These are phyloP conservation scores for Lepus townsendii DNA, from an alignment of 2,797 vertebrate species.

Conservation along the genomic window DNA sequence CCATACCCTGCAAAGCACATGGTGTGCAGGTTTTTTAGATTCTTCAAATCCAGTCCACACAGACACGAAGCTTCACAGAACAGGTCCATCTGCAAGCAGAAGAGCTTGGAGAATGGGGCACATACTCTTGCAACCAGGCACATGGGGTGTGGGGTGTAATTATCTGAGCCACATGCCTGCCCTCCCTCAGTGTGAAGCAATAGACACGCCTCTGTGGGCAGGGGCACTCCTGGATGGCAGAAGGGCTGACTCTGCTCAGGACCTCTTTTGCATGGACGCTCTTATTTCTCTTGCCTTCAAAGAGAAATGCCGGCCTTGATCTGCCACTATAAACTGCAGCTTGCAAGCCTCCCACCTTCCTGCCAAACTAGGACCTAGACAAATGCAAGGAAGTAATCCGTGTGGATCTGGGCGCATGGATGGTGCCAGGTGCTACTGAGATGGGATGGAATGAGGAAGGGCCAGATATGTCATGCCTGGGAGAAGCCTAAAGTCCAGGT, in stretches of 20 bases:
- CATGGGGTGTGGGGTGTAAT: neutral
- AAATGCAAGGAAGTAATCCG: neutral
- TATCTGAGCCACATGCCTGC: neutral
- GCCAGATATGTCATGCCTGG: neutral
- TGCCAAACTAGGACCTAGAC: neutral
- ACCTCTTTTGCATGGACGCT: neutral
- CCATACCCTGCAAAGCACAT: neutral
- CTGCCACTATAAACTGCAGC: neutral
- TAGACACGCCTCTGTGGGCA: neutral
- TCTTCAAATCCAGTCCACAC: constrained; percentile 27
- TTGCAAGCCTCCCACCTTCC: constrained; percentile 8
- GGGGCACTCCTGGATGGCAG: neutral
- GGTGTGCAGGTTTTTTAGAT: neutral
- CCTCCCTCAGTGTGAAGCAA: neutral
- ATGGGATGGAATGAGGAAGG: neutral
- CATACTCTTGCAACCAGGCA: neutral
- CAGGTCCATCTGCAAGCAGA: neutral
- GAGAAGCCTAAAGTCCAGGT: constrained; percentile 21
- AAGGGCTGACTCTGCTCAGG: constrained; percentile 31
- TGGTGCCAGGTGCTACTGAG: neutral
- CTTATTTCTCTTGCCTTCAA: neutral
- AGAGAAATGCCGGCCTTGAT: neutral
- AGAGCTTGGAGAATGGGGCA: neutral
- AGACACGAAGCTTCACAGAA: constrained; percentile 14
- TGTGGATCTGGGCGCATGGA: neutral